Evolutionary conservation across 2,797 vertebrate species (phyloP).

Genomic region (Hephaestus fuliginosus): DNA sequence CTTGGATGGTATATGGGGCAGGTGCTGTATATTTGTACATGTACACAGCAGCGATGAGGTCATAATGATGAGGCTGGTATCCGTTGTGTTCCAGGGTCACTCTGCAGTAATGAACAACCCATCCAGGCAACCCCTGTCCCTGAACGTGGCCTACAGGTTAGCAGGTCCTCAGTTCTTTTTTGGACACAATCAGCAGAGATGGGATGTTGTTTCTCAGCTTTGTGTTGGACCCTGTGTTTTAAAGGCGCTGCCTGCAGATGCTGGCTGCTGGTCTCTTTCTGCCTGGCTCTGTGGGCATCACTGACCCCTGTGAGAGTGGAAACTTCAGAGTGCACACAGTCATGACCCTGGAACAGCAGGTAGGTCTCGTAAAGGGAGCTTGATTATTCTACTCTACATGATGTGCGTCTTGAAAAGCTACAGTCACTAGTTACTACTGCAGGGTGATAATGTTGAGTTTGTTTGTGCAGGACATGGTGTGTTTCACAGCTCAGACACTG

Average conservation of each 20-base stretch:
- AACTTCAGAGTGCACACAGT: constrained; percentile 98
- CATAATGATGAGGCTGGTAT: background rate
- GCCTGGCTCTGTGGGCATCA: constrained; percentile 96
- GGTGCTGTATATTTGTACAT: too few relatives aligned
- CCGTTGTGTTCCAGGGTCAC: constrained; percentile 87
- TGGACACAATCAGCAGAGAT: fast-evolving
- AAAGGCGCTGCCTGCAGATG: constrained; percentile 97
- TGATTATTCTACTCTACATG: background rate
- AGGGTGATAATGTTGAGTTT: constrained; percentile 1
- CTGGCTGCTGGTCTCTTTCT: constrained; percentile 95
- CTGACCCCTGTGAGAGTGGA: constrained; percentile 96
- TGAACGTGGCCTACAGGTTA: constrained; percentile 95
- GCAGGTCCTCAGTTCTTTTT: background rate
- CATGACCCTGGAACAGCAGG: constrained; percentile 98
- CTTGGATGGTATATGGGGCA: background rate
- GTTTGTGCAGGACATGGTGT: constrained; percentile 93
- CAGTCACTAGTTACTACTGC: background rate
- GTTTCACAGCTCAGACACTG: constrained; percentile 96
- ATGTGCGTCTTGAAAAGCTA: background rate
- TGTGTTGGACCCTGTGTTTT: constrained; percentile 10
- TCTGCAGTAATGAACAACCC: constrained; percentile 99
- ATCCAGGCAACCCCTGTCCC: constrained; percentile 93
- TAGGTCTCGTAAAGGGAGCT: constrained; percentile 51
- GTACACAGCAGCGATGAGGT: background rate
- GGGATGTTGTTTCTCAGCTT: background rate